Percentiles rank a stretch among this genome's conserved stretches.
Conservation (phyloP, 92 coral and sea anemone species). For the Heteractis magnifica region DNA sequence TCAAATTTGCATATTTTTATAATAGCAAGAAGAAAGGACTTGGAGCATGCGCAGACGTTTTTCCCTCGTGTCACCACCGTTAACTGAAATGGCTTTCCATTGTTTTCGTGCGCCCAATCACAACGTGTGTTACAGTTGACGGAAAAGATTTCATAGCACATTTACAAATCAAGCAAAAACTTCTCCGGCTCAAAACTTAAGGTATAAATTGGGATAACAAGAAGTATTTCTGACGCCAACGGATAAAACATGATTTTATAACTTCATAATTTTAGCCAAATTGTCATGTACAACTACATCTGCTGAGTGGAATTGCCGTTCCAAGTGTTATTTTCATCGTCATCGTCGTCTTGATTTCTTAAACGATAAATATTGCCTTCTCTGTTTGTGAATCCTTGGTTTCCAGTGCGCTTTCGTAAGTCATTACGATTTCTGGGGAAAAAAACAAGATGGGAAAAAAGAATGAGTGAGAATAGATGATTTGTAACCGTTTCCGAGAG, state of each 20-base stretch:
- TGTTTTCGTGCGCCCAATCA: too few relatives aligned
- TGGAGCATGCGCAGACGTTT: too few relatives aligned
- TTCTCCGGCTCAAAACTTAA: too few relatives aligned
- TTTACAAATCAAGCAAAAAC: too few relatives aligned
- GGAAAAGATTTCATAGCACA: too few relatives aligned
- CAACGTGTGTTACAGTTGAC: too few relatives aligned
- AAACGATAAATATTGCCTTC: constrained; percentile 88
- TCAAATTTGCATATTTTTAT: too few relatives aligned
- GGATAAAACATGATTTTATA: background rate
- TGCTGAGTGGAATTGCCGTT: constrained; percentile 99
- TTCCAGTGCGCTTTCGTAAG: constrained; percentile 8
- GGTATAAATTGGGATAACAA: background rate
- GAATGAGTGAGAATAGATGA: background rate
- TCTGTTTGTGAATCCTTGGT: constrained; percentile 16
- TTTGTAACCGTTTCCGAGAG: too few relatives aligned
- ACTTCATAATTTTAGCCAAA: background rate
- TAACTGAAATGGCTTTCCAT: too few relatives aligned
- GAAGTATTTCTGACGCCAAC: background rate
- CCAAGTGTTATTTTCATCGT: constrained; percentile 96
- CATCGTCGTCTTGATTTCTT: constrained; percentile 75
- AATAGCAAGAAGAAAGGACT: too few relatives aligned
- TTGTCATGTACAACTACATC: constrained; percentile 52
- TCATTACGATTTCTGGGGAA: background rate
- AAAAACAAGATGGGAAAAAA: background rate
- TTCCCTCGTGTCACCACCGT: too few relatives aligned